These are phyloP conservation scores for Harpagoxenus sublaevis DNA, from an alignment of 2,888 invertebrate genomes.

Conservation along the genomic window DNA sequence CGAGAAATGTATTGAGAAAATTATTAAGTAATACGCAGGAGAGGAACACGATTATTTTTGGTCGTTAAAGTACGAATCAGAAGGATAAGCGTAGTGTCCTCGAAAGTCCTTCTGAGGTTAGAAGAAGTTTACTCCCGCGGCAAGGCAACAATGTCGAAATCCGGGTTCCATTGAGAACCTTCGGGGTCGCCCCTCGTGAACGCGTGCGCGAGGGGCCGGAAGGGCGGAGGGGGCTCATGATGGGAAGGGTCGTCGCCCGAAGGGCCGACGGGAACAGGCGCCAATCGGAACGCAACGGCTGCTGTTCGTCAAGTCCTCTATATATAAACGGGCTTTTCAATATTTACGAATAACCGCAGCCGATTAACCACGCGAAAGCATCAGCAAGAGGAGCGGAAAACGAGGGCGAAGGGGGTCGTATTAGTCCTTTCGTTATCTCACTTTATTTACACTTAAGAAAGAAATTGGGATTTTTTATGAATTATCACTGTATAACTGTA, in stretches of 20 bases:
- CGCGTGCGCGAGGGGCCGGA: slow-evolving; percentile 58
- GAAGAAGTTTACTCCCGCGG: slow-evolving; percentile 34
- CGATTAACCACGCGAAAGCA: slow-evolving; percentile 74
- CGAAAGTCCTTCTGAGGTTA: slow-evolving; percentile 37
- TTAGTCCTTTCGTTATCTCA: background rate
- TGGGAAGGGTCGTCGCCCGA: slow-evolving; percentile 52
- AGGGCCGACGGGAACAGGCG: slow-evolving; percentile 49
- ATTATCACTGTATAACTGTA: background rate
- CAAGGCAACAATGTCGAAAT: slow-evolving; percentile 53
- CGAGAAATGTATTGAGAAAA: background rate
- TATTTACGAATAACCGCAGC: slow-evolving; percentile 79
- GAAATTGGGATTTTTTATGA: slow-evolving; percentile 14
- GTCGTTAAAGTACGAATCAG: background rate
- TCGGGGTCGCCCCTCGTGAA: slow-evolving; percentile 72
- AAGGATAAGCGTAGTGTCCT: slow-evolving; percentile 14
- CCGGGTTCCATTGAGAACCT: slow-evolving; percentile 77
- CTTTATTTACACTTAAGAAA: slow-evolving; percentile 20
- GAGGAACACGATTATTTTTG: background rate
- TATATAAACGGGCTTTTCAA: slow-evolving; percentile 76
- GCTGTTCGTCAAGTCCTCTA: slow-evolving; percentile 61
- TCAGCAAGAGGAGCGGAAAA: slow-evolving; percentile 14
- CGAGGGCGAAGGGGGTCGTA: background rate
- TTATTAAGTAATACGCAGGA: background rate
- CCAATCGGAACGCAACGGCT: slow-evolving; percentile 48
- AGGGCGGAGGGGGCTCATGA: slow-evolving; percentile 56